A percentile compares a stretch with the other conserved stretches of the same genome.
Conservation (phyloP, 2,888 invertebrate species). For the Callimorpha dominula region DNA sequence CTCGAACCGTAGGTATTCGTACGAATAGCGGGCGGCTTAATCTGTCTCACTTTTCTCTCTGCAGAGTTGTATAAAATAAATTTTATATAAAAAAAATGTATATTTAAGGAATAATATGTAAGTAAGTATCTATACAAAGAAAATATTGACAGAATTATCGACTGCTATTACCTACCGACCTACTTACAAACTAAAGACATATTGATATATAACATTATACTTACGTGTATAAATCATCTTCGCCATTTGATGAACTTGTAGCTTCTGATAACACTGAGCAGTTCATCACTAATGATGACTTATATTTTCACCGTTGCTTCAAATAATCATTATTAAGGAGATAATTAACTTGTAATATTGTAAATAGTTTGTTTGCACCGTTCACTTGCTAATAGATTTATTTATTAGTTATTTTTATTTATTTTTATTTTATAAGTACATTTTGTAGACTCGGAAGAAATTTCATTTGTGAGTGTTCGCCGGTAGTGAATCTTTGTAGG, state of each 20-base stretch:
- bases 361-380: not conserved
- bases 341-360: not conserved
- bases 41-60: not conserved
- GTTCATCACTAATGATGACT: constrained; percentile 61
- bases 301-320: not conserved
- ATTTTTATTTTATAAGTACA: constrained; percentile 2
- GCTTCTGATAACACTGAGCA: constrained; percentile 70
- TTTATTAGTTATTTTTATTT: not conserved
- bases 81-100: not conserved
- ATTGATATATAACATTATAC: constrained; percentile 44
- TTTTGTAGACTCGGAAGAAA: constrained; percentile 14
- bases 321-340: not conserved
- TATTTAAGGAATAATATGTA: not conserved
- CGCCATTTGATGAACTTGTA: constrained; percentile 68
- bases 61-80: not conserved
- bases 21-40: constrained; percentile 3
- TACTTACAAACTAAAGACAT: too few species aligned
- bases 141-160: too few species aligned
- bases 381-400: not conserved
- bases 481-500: constrained; percentile 62
- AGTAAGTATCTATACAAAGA: not conserved
- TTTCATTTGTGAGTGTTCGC: constrained; percentile 34
- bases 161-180: too few species aligned
- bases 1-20: constrained; percentile 14
- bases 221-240: constrained; percentile 78